Conservation (phyloP, 2,888 invertebrate species). For the Drosophila anomalata region DNA sequence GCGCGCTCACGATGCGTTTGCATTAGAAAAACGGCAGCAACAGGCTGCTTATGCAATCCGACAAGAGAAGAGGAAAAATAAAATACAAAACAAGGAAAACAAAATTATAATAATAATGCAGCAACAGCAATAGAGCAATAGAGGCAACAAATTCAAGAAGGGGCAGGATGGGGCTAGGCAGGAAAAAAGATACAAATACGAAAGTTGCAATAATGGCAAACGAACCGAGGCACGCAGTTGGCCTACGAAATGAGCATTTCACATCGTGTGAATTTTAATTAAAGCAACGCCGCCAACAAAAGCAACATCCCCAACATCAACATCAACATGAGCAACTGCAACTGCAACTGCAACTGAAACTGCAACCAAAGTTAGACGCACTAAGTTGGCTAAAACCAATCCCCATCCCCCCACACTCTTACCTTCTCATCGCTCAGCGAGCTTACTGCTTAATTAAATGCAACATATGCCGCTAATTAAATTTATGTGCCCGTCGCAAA, state of each 20-base stretch:
- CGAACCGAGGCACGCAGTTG: constrained; percentile 60
- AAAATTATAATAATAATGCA: constrained; percentile 74
- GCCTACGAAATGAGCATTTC: constrained; percentile 74
- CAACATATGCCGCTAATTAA: constrained; percentile 74
- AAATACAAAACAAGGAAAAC: constrained; percentile 54
- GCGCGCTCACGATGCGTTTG: constrained; percentile 41
- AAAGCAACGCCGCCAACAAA: constrained; percentile 50
- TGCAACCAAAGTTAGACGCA: constrained; percentile 3
- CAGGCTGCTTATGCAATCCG: constrained; percentile 67
- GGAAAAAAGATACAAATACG: constrained; percentile 30
- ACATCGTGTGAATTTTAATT: constrained; percentile 82
- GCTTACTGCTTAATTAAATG: constrained; percentile 53
- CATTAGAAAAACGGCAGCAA: constrained; percentile 58
- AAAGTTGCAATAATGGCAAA: constrained; percentile 50
- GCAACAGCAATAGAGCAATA: constrained; percentile 48
- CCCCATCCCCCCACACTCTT: constrained; percentile 39
- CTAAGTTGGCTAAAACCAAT: constrained; percentile 1
- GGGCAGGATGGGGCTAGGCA: background rate
- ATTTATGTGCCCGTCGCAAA: constrained; percentile 76
- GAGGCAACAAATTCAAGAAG: constrained; percentile 28
- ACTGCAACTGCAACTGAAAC: too few species aligned
- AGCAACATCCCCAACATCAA: constrained; percentile 36
- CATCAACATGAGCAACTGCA: background rate
- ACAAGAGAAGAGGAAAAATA: constrained; percentile 13
- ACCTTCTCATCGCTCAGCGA: constrained; percentile 12